These are phyloP conservation scores for Urocitellus parryii DNA, from an alignment of 2,113 vertebrate species.

Conservation along the genomic window DNA sequence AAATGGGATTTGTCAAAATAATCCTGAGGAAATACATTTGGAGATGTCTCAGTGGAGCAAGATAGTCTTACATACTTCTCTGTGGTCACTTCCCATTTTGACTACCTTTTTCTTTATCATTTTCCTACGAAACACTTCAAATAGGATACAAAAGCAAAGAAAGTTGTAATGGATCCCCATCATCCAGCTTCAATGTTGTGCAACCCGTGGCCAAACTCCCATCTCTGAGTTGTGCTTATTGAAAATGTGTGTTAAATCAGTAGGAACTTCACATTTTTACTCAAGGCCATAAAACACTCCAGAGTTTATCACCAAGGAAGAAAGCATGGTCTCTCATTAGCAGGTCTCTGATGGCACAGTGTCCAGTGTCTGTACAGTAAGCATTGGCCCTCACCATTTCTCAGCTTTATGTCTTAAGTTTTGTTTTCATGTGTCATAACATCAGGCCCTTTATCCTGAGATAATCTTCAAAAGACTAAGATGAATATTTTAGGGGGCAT, in stretches of 20 bases:
- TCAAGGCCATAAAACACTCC: neutral
- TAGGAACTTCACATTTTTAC: neutral
- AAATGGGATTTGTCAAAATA: slow-evolving; percentile 23
- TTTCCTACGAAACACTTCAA: too few relatives aligned
- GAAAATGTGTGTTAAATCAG: neutral
- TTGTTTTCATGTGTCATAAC: neutral
- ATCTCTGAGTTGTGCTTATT: neutral
- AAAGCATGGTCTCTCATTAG: neutral
- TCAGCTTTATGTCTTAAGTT: neutral
- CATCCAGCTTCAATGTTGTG: too few relatives aligned
- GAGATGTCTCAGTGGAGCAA: neutral
- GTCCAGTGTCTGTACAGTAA: neutral
- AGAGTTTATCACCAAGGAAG: neutral
- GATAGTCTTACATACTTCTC: too few relatives aligned
- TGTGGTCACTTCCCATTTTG: too few relatives aligned
- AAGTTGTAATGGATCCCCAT: too few relatives aligned
- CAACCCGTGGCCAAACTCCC: neutral
- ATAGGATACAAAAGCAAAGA: too few relatives aligned
- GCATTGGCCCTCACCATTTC: neutral
- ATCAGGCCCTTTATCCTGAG: neutral
- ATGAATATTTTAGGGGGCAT: neutral
- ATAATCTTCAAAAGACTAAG: slow-evolving; percentile 1
- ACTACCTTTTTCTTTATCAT: too few relatives aligned
- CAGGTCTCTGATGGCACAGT: fast-evolving
- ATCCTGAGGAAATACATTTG: neutral